phyloP scores from a whole-genome alignment of 1,140 invertebrate species.

The Brachionus paranguensis region DNA sequence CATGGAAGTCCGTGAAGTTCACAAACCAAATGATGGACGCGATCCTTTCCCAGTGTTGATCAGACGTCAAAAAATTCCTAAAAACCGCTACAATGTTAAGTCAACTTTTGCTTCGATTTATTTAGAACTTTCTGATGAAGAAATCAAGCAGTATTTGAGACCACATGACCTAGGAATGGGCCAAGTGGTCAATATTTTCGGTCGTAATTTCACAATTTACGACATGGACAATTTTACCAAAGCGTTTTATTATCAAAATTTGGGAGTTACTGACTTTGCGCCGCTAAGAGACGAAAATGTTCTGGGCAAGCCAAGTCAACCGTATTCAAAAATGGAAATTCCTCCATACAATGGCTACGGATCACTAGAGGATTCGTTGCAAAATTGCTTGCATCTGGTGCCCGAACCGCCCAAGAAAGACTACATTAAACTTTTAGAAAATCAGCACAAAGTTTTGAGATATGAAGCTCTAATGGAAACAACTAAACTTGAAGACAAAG shows the following conservation, averaged over 20 bases:
- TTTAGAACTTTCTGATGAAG: slow-evolving; percentile 64
- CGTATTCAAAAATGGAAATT: slow-evolving; percentile 54
- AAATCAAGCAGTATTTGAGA: slow-evolving; percentile 67
- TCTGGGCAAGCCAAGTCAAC: slow-evolving; percentile 40
- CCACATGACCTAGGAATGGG: slow-evolving; percentile 73
- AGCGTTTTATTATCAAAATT: slow-evolving; percentile 68
- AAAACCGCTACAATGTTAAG: slow-evolving; percentile 68
- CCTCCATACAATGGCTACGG: slow-evolving; percentile 85
- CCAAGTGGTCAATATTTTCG: slow-evolving; percentile 70
- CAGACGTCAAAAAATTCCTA: slow-evolving; percentile 69
- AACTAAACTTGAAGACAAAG: slow-evolving; percentile 46
- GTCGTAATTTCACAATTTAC: slow-evolving; percentile 68
- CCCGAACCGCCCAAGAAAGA: slow-evolving; percentile 68
- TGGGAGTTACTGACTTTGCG: slow-evolving; percentile 55
- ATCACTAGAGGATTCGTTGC: slow-evolving; percentile 69
- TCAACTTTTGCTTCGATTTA: slow-evolving; percentile 54
- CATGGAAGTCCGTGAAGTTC: slow-evolving; percentile 68
- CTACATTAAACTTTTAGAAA: slow-evolving; percentile 72
- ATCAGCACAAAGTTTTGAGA: slow-evolving; percentile 62
- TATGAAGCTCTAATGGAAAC: slow-evolving; percentile 55
- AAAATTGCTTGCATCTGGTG: slow-evolving; percentile 64
- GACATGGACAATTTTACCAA: slow-evolving; percentile 75
- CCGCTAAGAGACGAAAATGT: slow-evolving; percentile 46
- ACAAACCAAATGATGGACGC: slow-evolving; percentile 64
- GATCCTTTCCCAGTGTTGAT: slow-evolving; percentile 69